phyloP scores from a whole-genome alignment of 2,888 invertebrate genomes.

The Abscondita cerata region DNA sequence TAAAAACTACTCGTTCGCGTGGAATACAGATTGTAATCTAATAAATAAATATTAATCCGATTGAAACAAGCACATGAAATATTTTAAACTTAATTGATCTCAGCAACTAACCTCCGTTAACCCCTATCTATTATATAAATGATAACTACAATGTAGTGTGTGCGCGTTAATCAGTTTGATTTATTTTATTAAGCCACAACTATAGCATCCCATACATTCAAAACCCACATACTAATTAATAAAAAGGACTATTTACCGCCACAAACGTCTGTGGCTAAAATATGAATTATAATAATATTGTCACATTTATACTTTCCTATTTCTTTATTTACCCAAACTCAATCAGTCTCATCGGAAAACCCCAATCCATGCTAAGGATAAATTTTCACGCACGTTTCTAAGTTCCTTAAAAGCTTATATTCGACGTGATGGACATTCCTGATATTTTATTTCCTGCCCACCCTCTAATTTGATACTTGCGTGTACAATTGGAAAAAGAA shows the following conservation, averaged over 20 bases:
- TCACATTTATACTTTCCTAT: background rate
- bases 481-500: slow-evolving; percentile 8
- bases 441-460: slow-evolving; percentile 14
- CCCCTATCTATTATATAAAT: slow-evolving; percentile 3
- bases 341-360: slow-evolving; percentile 21
- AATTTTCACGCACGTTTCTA: slow-evolving; percentile 19
- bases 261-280: background rate
- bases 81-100: background rate
- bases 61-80: background rate
- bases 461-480: slow-evolving; percentile 25
- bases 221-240: background rate
- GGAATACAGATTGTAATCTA: no score
- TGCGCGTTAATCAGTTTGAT: slow-evolving; percentile 1
- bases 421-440: slow-evolving; percentile 9
- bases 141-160: background rate
- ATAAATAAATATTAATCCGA: no score
- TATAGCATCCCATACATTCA: background rate
- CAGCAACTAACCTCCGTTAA: background rate
- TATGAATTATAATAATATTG: background rate
- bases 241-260: background rate
- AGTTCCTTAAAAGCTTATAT: slow-evolving; percentile 14
- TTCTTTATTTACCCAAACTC: slow-evolving; percentile 5
- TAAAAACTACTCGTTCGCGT: no score
- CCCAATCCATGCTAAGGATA: slow-evolving; percentile 16
- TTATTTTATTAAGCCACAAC: background rate